A percentile compares a stretch with the other conserved stretches of the same genome.
These are phyloP conservation scores for Ischnus inquisitorius DNA, from an alignment of 2,888 invertebrate genomes.

Conservation along the genomic window DNA sequence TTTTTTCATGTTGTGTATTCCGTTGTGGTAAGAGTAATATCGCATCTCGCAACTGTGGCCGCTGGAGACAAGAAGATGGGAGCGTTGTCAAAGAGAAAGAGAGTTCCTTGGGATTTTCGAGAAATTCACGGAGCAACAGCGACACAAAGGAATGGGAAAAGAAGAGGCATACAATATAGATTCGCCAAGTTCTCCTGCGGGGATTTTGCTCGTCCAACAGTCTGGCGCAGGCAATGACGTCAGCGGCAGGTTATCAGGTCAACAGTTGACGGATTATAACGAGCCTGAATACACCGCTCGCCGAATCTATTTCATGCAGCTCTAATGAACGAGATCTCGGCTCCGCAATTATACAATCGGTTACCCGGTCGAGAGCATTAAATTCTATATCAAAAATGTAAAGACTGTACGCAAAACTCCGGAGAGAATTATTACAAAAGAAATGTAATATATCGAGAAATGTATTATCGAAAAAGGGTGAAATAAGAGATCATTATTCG, in stretches of 20 bases:
- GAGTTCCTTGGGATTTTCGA: neutral
- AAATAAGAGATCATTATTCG: too few species aligned
- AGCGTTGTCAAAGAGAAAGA: slow-evolving; percentile 13
- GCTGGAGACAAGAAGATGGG: slow-evolving; percentile 12
- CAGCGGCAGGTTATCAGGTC: slow-evolving; percentile 38
- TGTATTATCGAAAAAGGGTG: too few species aligned
- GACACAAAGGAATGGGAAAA: neutral
- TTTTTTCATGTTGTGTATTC: neutral
- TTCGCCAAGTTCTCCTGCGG: slow-evolving; percentile 20
- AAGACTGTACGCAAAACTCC: too few species aligned
- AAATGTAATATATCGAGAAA: too few species aligned
- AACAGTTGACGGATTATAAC: slow-evolving; percentile 27
- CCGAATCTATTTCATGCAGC: neutral
- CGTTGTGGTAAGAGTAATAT: neutral
- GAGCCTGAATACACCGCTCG: neutral
- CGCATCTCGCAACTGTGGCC: neutral
- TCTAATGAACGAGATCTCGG: neutral
- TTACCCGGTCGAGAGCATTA: neutral
- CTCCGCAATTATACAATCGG: slow-evolving; percentile 2
- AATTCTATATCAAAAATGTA: neutral
- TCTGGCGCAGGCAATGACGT: slow-evolving; percentile 23
- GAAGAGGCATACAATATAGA: slow-evolving; percentile 1
- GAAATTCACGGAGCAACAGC: neutral
- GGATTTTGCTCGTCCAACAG: neutral
- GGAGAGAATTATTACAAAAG: too few species aligned